Base-by-base conservation (phyloP, 2,797 vertebrate species). In the Halcyon chelicuti region DNA sequence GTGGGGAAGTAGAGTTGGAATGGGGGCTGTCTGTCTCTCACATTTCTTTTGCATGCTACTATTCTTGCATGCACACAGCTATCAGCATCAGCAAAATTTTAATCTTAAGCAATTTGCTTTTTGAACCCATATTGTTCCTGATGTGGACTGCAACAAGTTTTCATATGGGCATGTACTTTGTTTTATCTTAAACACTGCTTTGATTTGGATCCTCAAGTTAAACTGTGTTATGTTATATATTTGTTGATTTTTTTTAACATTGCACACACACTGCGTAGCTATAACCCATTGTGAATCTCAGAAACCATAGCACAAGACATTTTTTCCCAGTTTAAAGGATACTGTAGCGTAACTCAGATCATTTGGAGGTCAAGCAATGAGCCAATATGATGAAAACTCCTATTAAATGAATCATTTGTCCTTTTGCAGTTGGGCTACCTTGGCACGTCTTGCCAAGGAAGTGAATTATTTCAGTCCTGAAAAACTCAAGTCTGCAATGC, bases 311-410 rank as follows among this genome's bases (percentile, higher is more conserved):
- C 63, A 71, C 19, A 46, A 68, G 21, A 20, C 39, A 49, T 92
- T 94, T 21, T 68, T 78, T 51, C 61, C 35, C 65, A 22, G 17
- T 86, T 94, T 91, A 89, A 95, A 81, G 46, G 65, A 89, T 81
- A 91, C 84, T 70, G 75, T 94, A 95, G 63, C 66, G n/a, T n/a
- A 54, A 71, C 57, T 74, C 15, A 6, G 52, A 51, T 60, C 4
- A 2, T 93, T 95, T 87, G 72, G 84, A 96, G 91, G 95, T 92
- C 95, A 95, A 49, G 58, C 62, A 76, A 61, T 17, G 49, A 62
- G 66, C 49, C 85, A 86, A 62, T 23, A 19, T 3, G 42, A 82
- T 12, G 58, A 86, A 89, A 92, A 92, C 33, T 90, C 60, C 70
- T 8, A 25, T 68, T 70, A 93, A 97, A 93, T 14, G 14, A 92